Conservation (phyloP, 2,888 invertebrate species). For the Nasonovia ribisnigri region DNA sequence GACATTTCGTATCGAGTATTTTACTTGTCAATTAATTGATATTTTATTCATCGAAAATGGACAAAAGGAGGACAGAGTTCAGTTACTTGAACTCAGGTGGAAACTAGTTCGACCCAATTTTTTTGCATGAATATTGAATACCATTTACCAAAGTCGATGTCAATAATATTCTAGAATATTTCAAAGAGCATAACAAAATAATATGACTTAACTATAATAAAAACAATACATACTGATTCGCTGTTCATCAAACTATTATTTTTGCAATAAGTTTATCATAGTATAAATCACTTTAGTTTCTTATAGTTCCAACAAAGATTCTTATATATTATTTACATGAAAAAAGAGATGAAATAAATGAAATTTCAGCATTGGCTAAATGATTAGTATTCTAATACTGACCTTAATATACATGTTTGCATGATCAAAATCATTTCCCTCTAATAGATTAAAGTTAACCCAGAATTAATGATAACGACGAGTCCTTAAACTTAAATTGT, state of each 20-base stretch:
- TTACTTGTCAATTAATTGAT: background rate
- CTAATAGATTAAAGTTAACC: background rate
- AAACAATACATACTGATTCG: background rate
- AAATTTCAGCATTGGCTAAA: background rate
- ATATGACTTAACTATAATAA: background rate
- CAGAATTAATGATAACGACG: background rate
- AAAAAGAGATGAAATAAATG: background rate
- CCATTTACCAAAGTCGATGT: background rate
- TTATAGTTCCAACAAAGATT: background rate
- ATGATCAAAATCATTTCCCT: background rate
- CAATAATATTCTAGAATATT: conserved; percentile 12
- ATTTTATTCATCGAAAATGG: background rate
- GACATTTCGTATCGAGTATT: background rate
- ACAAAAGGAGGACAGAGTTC: no score
- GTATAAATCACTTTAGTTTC: background rate
- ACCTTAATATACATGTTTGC: background rate
- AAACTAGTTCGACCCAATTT: background rate
- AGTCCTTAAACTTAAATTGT: background rate
- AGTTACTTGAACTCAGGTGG: background rate
- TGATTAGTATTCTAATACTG: background rate
- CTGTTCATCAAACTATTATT: background rate
- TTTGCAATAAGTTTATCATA: background rate
- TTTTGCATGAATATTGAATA: background rate
- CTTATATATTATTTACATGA: background rate
- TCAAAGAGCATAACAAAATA: background rate